Percentiles rank a stretch among this genome's conserved stretches.
These are phyloP conservation scores for Gasterosteus nipponicus DNA, from an alignment of 2,113 vertebrate genomes.

Conservation along the genomic window DNA sequence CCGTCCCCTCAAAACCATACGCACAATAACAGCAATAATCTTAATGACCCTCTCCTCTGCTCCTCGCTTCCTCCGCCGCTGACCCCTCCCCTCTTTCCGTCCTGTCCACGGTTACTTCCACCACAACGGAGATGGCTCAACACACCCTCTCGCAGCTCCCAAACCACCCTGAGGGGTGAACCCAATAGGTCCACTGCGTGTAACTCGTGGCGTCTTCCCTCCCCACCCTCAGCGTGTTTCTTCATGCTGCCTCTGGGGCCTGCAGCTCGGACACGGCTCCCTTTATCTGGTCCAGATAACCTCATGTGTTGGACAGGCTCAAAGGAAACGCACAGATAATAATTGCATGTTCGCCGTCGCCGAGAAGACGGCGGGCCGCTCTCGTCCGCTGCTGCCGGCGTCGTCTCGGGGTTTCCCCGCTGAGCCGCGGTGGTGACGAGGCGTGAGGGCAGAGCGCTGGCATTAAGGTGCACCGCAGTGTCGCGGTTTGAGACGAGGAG, in stretches of 20 bases:
- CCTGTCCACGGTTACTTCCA: slow-evolving; percentile 74
- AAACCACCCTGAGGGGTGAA: slow-evolving; percentile 67
- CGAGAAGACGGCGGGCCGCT: slow-evolving; percentile 39
- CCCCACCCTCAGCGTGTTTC: slow-evolving; percentile 64
- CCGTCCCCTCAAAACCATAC: neutral
- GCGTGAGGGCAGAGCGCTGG: slow-evolving; percentile 54
- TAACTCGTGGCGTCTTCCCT: slow-evolving; percentile 60
- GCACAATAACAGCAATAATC: slow-evolving; percentile 49
- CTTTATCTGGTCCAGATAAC: slow-evolving; percentile 55
- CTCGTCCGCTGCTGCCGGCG: slow-evolving; percentile 12
- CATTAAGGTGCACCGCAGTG: slow-evolving; percentile 31
- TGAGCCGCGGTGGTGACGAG: slow-evolving; percentile 61
- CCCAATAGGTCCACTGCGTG: slow-evolving; percentile 55
- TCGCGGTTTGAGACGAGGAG: neutral
- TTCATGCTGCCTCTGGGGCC: slow-evolving; percentile 68
- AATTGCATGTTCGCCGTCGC: slow-evolving; percentile 44
- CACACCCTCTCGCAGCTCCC: slow-evolving; percentile 51
- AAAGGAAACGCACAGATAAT: slow-evolving; percentile 48
- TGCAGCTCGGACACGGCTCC: slow-evolving; percentile 54
- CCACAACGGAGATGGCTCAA: slow-evolving; percentile 66
- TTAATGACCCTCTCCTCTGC: slow-evolving; percentile 52
- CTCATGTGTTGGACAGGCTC: slow-evolving; percentile 58
- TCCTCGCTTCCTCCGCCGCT: slow-evolving; percentile 43
- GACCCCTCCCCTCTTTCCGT: slow-evolving; percentile 54
- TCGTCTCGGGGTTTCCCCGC: slow-evolving; percentile 39